Conservation (phyloP, 2,797 vertebrate species). For the Alcedo quadribrachys region DNA sequence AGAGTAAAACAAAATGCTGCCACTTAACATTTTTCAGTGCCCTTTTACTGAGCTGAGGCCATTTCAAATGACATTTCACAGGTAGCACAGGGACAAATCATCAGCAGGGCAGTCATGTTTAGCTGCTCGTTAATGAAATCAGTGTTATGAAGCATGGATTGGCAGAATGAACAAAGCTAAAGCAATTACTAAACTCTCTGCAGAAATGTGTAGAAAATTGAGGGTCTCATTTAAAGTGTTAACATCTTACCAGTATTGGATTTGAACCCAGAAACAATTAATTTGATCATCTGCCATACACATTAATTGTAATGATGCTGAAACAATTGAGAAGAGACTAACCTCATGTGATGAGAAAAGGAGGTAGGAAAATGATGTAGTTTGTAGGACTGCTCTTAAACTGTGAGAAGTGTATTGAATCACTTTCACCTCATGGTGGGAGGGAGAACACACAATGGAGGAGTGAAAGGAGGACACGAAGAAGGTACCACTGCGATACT, state of each 20-base stretch:
- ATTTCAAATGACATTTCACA: neutral
- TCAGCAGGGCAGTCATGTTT: conserved; percentile 35
- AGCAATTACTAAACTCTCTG: conserved; percentile 12
- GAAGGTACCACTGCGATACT: neutral
- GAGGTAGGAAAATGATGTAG: neutral
- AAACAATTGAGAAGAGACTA: conserved; percentile 30
- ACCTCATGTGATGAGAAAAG: neutral
- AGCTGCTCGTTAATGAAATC: conserved; percentile 59
- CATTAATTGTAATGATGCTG: conserved; percentile 49
- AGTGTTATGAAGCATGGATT: conserved; percentile 32
- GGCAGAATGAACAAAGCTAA: conserved; percentile 22
- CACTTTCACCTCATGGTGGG: neutral
- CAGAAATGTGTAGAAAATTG: conserved; percentile 22
- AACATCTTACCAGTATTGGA: conserved; percentile 54
- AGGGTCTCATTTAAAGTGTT: conserved; percentile 68
- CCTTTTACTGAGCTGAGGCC: neutral
- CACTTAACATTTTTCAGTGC: neutral
- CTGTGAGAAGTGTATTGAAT: neutral
- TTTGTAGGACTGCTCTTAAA: neutral
- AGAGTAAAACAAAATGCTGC: neutral
- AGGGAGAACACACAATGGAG: neutral
- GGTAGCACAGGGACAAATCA: neutral
- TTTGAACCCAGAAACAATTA: conserved; percentile 67
- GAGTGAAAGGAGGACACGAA: neutral
- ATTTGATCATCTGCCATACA: conserved; percentile 37